Percentiles rank a stretch among this genome's conserved stretches.
Conservation (phyloP, 2,797 vertebrate genomes). For the Takifugu rubripes region DNA sequence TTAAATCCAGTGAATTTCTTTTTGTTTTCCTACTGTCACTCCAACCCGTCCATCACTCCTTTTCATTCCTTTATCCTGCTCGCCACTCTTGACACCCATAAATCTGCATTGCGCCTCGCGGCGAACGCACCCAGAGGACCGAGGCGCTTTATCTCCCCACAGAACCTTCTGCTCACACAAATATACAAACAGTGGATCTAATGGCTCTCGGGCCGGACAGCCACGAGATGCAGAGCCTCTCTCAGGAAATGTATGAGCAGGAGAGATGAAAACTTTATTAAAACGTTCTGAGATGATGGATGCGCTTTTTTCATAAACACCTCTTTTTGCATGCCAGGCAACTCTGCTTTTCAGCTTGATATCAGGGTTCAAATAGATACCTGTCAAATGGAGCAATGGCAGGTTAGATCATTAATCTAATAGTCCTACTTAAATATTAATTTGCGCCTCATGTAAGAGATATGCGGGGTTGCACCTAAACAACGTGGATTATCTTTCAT, state of each 20-base stretch:
- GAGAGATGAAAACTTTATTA: conserved; percentile 28
- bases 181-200: conserved; percentile 62
- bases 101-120: conserved; percentile 57
- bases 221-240: conserved; percentile 31
- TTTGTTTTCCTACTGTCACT: conserved; percentile 26
- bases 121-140: conserved; percentile 56
- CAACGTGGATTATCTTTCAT: neutral
- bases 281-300: conserved; percentile 16
- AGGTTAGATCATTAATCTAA: neutral
- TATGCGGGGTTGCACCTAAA: neutral
- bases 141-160: conserved; percentile 54
- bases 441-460: conserved; percentile 4
- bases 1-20: conserved; percentile 21
- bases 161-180: conserved; percentile 35
- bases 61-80: conserved; percentile 34
- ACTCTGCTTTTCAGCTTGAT: neutral
- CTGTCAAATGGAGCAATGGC: neutral
- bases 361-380: neutral
- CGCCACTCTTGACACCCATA: conserved; percentile 48
- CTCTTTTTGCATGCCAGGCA: neutral
- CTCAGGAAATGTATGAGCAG: conserved; percentile 39
- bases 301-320: neutral
- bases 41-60: conserved; percentile 50
- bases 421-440: neutral
- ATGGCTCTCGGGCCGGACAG: conserved; percentile 51